Conservation (phyloP, 2,888 invertebrate species). For the Arge pagana region DNA sequence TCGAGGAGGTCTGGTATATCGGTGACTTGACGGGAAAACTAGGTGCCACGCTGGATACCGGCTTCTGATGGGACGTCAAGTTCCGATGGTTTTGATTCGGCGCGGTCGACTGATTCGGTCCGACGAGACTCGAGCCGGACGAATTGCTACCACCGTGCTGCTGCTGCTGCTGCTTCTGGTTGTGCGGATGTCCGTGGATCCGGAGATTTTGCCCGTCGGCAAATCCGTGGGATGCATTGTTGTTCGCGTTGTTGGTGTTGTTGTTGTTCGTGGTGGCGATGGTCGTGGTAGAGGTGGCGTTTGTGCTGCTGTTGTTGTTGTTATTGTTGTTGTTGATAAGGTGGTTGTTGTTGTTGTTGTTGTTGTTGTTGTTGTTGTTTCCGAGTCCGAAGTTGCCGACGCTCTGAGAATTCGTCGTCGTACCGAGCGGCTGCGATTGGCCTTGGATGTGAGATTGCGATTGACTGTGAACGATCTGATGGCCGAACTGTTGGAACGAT, state of each 20-base stretch:
- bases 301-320: slow-evolving; percentile 27
- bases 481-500: slow-evolving; percentile 51
- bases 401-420: slow-evolving; percentile 28
- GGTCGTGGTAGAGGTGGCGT: slow-evolving; percentile 18
- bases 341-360: slow-evolving; percentile 38
- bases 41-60: slow-evolving; percentile 85
- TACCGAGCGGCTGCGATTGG: slow-evolving; percentile 38
- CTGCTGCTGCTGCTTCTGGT: slow-evolving; percentile 64
- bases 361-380: slow-evolving; percentile 44
- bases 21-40: slow-evolving; percentile 70
- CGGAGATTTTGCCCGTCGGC: slow-evolving; percentile 59
- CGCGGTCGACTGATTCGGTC: slow-evolving; percentile 35
- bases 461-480: slow-evolving; percentile 55
- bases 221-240: slow-evolving; percentile 51
- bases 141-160: slow-evolving; percentile 61
- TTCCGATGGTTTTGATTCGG: slow-evolving; percentile 47
- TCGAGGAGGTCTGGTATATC: slow-evolving; percentile 80
- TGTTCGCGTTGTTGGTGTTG: slow-evolving; percentile 30
- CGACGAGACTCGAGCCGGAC: slow-evolving; percentile 54
- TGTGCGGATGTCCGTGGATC: slow-evolving; percentile 62
- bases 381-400: slow-evolving; percentile 33
- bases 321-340: slow-evolving; percentile 37
- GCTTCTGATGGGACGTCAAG: slow-evolving; percentile 69
- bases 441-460: slow-evolving; percentile 56
- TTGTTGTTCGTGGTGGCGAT: slow-evolving; percentile 2